These are phyloP conservation scores for Cryptotermes secundus DNA, from an alignment of 1,140 invertebrate genomes.

Conservation along the genomic window DNA sequence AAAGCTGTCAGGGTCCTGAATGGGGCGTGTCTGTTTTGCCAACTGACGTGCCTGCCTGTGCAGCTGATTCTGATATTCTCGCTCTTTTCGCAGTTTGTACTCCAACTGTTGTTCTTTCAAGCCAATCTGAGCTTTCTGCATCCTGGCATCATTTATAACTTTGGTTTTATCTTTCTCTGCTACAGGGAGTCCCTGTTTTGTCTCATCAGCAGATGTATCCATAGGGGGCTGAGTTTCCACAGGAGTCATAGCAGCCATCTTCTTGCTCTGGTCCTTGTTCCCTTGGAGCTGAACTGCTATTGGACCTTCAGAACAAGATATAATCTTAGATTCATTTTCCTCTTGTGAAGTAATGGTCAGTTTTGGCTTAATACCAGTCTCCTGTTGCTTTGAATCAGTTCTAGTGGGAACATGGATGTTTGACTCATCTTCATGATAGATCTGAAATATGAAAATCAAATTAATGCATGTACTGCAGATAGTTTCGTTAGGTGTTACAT, in stretches of 20 bases:
- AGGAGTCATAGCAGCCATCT: neutral
- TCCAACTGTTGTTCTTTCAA: slow-evolving; percentile 25
- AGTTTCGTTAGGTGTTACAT: no score
- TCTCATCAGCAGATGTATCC: neutral
- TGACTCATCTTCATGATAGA: neutral
- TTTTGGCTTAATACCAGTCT: neutral
- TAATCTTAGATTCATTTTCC: neutral
- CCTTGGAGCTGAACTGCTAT: neutral
- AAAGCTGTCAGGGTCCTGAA: neutral
- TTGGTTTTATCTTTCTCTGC: neutral
- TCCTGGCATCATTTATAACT: neutral
- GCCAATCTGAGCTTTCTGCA: slow-evolving; percentile 17
- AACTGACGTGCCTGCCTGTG: neutral
- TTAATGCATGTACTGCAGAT: neutral
- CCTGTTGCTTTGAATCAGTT: no score
- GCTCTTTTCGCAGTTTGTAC: slow-evolving; percentile 19
- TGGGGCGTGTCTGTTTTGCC: neutral
- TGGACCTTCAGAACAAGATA: neutral
- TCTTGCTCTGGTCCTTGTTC: slow-evolving; percentile 20
- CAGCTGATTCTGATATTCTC: slow-evolving; percentile 22
- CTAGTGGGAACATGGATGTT: no score
- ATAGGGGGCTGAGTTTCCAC: neutral
- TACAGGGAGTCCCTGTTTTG: neutral
- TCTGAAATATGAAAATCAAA: neutral
- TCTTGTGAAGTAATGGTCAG: neutral